These are phyloP conservation scores for Drosophila percnosoma DNA, from an alignment of 2,888 invertebrate genomes.

Conservation along the genomic window DNA sequence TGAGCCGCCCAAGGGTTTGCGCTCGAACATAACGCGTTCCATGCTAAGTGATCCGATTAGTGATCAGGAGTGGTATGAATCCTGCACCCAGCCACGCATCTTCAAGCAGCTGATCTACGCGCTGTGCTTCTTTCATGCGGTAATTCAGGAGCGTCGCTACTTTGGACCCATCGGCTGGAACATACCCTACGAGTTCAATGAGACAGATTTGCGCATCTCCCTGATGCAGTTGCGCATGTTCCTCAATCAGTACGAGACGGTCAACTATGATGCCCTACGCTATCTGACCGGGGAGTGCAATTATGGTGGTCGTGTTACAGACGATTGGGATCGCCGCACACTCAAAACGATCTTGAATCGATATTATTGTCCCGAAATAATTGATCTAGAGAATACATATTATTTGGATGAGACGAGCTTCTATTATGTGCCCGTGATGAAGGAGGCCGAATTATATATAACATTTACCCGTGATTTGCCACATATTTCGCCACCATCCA, in stretches of 20 bases:
- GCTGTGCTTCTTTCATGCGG: conserved; percentile 97
- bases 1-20: conserved; percentile 95
- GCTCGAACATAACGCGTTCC: conserved; percentile 94
- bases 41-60: conserved; percentile 94
- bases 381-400: conserved; percentile 87
- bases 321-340: conserved; percentile 96
- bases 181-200: conserved; percentile 97
- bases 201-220: conserved; percentile 96
- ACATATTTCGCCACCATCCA: conserved; percentile 91
- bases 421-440: conserved; percentile 90
- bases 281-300: conserved; percentile 98
- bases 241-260: conserved; percentile 91
- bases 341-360: conserved; percentile 92
- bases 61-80: conserved; percentile 94
- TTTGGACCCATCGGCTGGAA: conserved; percentile 98
- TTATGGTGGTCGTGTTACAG: conserved; percentile 98
- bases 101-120: conserved; percentile 95
- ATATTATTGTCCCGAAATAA: conserved; percentile 90
- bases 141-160: conserved; percentile 95
- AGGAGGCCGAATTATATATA: conserved; percentile 90
- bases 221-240: conserved; percentile 95
- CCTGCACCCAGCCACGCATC: conserved; percentile 89
- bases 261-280: conserved; percentile 93
- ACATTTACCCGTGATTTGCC: conserved; percentile 90
- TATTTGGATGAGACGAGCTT: conserved; percentile 89